A percentile compares a stretch with the other conserved stretches of the same genome.
These are phyloP conservation scores for Atherinosoma microstoma DNA, from an alignment of 2,797 vertebrate species.

Conservation along the genomic window DNA sequence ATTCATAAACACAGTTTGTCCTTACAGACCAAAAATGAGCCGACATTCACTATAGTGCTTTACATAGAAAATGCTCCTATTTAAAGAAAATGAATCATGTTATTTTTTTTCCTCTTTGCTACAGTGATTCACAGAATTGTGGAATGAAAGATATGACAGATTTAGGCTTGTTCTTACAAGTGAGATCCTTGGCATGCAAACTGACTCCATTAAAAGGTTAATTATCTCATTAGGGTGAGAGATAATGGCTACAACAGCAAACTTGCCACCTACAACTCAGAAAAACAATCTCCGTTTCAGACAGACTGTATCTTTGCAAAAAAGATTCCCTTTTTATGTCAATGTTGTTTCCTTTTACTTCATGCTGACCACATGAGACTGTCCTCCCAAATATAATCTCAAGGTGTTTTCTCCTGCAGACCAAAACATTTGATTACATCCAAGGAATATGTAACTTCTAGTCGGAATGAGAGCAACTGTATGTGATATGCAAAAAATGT, in stretches of 20 bases:
- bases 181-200: no score
- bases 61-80: neutral
- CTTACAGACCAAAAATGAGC: neutral
- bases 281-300: neutral
- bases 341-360: neutral
- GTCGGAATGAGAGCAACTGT: neutral
- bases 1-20: neutral
- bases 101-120: neutral
- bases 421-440: neutral
- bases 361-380: neutral
- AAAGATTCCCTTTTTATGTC: neutral
- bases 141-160: neutral
- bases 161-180: neutral
- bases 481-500: neutral
- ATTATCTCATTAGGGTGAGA: slow-evolving; percentile 10
- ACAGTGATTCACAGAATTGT: neutral
- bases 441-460: neutral
- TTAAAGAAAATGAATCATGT: neutral
- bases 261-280: neutral
- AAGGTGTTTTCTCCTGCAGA: neutral
- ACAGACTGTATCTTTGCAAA: neutral
- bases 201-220: slow-evolving; percentile 10
- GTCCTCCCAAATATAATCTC: neutral
- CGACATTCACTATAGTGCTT: neutral
- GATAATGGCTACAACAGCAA: slow-evolving; percentile 14